Evolutionary conservation across 2,113 vertebrate genomes (phyloP), one percentile per base, ranked within the genome.

Genomic region (Numenius arquata): DNA sequence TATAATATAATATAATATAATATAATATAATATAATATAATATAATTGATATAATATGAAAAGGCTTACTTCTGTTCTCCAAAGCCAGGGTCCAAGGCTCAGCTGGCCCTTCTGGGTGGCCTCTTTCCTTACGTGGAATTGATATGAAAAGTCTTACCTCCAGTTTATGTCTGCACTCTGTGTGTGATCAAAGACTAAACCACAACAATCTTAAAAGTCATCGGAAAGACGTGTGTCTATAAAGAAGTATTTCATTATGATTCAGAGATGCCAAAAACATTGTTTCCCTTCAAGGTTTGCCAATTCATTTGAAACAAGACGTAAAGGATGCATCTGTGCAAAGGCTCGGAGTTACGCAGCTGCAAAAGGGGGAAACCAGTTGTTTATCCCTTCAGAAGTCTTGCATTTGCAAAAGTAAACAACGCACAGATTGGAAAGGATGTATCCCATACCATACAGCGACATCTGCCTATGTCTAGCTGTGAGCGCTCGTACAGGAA

Each of bases 201-300:
- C 9, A 1, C 83, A 90, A 36, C 0, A 0, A 81, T 78, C 53
- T 85, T 84, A 78, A 78, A 78, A 93, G 76, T 53, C 83, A 75
- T 70, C 3, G 3, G 86, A 93, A 94, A 92, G 65, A 61, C 6
- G 3, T 56, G 15, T 48, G 75, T 88, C 85, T 95, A 40, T 67
- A 65, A 92, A 92, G 72, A 74, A 18, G 3, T 52, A 86, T 88
- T 95, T 91, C 61, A 80, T 88, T 86, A 70, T 18, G 85, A 43
- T 77, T 58, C 68, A 67, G 68, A 59, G 83, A 86, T 61, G 82
- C 85, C 82, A 86, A 81, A 94, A 90, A 4, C 50, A 62, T 83
- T 3, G 2, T 77, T 95, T 93, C n/a, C 93, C 88, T 95, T 96
- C 90, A 96, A 90, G 75, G n/a, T 85, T 80, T 96, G 93, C 95